Base-by-base conservation (phyloP, 2,888 invertebrate species). In the Anorthoa munda region DNA sequence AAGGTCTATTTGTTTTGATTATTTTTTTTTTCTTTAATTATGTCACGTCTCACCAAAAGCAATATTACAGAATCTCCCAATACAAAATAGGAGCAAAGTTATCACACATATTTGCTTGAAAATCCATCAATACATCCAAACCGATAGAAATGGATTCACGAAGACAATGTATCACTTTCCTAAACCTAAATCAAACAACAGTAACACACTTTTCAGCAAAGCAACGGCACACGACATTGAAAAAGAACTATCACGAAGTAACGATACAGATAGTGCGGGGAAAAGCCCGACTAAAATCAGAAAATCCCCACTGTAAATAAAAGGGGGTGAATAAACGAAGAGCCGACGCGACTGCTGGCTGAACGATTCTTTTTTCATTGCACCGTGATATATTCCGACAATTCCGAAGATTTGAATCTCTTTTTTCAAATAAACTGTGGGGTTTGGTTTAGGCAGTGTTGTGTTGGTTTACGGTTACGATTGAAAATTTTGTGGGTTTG, bases 311-410 rank as follows among this genome's bases (percentile, higher is more conserved):
- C 89, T 91, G 92, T 92, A 92, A 92, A 94, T 93, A 94, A 91
- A 92, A 92, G 93, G 91, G 89, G 93, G 92, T 92, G 94, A 91
- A 93, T 93, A 93, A 92, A 93, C 91, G 92, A 87, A 88, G 87
- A 87, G 87, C 87, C 88, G 81, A 89, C 83, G 75, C 73, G 82
- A 85, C 81, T 82, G 85, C 83, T 77, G 69, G 77, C 84, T 85
- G 81, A 90, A 88, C 89, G 89, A 91, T 92, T 90, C 90, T 91
- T 94, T 94, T 94, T 93, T 91, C 91, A 91, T 91, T 91, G 89
- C 85, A 68, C 78, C 79, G 90, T 92, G 91, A 93, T 93, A 91
- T 93, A 94, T 92, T 90, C 86, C 79, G 71, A 86, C 88, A 87
- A 91, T 90, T 84, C 86, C 83, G 87, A 89, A 84, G 74, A 82